A percentile compares a stretch with the other conserved stretches of the same genome.
These are phyloP conservation scores for Eulithis testata DNA, from an alignment of 2,888 invertebrate species.

Conservation along the genomic window DNA sequence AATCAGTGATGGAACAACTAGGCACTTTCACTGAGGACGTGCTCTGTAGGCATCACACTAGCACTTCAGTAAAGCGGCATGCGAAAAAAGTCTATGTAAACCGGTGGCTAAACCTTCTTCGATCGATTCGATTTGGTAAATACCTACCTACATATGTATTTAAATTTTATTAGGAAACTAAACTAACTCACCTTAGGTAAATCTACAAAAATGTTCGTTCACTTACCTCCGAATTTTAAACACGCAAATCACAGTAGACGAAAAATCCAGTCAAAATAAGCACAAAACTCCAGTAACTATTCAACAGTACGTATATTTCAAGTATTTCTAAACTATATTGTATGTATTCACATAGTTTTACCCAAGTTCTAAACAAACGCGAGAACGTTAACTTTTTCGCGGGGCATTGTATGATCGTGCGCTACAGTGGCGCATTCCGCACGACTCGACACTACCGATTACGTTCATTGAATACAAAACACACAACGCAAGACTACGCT, in stretches of 20 bases:
- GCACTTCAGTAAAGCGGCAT: no score
- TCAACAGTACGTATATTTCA: slow-evolving; percentile 64
- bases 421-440: slow-evolving; percentile 64
- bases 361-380: slow-evolving; percentile 64
- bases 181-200: no score
- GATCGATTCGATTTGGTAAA: no score
- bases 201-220: slow-evolving; percentile 24
- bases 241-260: slow-evolving; percentile 39
- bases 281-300: slow-evolving; percentile 63
- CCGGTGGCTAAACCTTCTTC: no score
- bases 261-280: slow-evolving; percentile 61
- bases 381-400: slow-evolving; percentile 72
- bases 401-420: slow-evolving; percentile 66
- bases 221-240: slow-evolving; percentile 61
- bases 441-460: slow-evolving; percentile 67
- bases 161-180: no score
- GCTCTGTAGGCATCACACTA: no score
- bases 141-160: no score
- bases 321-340: slow-evolving; percentile 61
- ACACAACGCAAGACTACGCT: slow-evolving; percentile 29
- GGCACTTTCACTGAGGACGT: no score
- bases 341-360: slow-evolving; percentile 73
- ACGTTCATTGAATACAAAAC: slow-evolving; percentile 78
- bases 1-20: no score
- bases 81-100: no score